A percentile compares a stretch with the other conserved stretches of the same genome.
phyloP scores from a whole-genome alignment of 2,888 invertebrate genomes.

The Himalopsyche kuldschensis region DNA sequence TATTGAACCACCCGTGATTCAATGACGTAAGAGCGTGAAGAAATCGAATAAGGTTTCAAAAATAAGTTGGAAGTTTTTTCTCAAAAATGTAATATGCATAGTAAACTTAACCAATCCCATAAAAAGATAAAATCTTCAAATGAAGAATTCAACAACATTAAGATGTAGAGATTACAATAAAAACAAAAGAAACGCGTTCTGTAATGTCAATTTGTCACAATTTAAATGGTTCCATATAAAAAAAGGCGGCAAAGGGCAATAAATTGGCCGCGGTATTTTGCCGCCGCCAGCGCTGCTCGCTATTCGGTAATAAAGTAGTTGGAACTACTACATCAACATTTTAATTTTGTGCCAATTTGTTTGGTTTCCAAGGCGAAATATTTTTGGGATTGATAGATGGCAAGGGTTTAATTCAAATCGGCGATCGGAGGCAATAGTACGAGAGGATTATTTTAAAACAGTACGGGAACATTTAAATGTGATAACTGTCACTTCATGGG shows the following conservation, averaged over 20 bases:
- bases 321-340: not conserved
- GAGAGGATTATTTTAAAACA: too few relatives aligned
- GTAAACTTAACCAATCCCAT: not conserved
- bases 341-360: slow-evolving; percentile 2
- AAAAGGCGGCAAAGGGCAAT: not conserved
- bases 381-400: slow-evolving; percentile 7
- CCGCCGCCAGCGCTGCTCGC: not conserved
- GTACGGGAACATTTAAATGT: too few relatives aligned
- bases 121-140: not conserved
- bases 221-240: not conserved
- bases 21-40: too few relatives aligned
- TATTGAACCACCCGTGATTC: too few relatives aligned
- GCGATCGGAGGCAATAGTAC: not conserved
- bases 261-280: not conserved
- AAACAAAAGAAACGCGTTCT: slow-evolving; percentile 5
- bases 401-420: slow-evolving; percentile 1
- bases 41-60: too few relatives aligned
- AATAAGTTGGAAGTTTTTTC: too few relatives aligned
- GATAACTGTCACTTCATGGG: too few relatives aligned
- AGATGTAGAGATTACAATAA: not conserved
- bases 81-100: not conserved
- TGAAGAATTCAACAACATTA: not conserved
- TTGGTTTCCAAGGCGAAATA: slow-evolving; percentile 6
- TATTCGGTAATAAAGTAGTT: not conserved
- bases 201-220: slow-evolving; percentile 6